Evolutionary conservation across 2,888 invertebrate genomes (phyloP), one percentile per base, ranked within the genome.

Genomic region (Pachymerium ferrugineum): DNA sequence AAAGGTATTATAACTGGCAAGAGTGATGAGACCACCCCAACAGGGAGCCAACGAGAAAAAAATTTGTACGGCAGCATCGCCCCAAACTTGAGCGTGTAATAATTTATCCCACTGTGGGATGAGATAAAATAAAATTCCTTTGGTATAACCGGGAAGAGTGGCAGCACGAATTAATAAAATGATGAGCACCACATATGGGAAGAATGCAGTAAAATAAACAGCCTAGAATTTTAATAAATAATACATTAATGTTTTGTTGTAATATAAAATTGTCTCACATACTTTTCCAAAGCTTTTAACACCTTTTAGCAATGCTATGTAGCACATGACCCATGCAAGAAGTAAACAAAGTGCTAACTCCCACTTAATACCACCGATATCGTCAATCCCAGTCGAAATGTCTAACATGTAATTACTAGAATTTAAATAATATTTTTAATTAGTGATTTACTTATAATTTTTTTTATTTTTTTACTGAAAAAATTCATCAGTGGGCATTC

Each of bases 241-340:
- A n/a, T n/a, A n/a, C n/a, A n/a, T n/a, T n/a, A n/a, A n/a, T n/a
- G n/a, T n/a, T n/a, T n/a, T n/a, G n/a, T n/a, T n/a, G n/a, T n/a
- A n/a, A n/a, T 70, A 25, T n/a, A n/a, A n/a, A n/a, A n/a, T n/a
- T n/a, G n/a, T n/a, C n/a, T n/a, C n/a, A n/a, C 38, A 67, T 30
- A 83, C 87, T 85, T 91, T 92, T 78, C 91, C 91, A 19, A 90
- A 90, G 75, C 89, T 90, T 82, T 91, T 90, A 10, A 91, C 90
- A 30, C 91, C 90, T 83, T 90, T 91, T 82, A 89, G 90, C 54
- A 91, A 85, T 79, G 90, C 91, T 47, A 90, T 85, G 79, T 91
- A 90, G 25, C 91, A 90, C 77, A 91, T 89, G 73, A 88, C 80
- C 93, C 93, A 93, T 74, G 92, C 91, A 73, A 89, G 84, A 1